Percentiles rank a stretch among this genome's conserved stretches.
Conservation (phyloP, 2,797 vertebrate species). For the Enteromius unitaeniatus region DNA sequence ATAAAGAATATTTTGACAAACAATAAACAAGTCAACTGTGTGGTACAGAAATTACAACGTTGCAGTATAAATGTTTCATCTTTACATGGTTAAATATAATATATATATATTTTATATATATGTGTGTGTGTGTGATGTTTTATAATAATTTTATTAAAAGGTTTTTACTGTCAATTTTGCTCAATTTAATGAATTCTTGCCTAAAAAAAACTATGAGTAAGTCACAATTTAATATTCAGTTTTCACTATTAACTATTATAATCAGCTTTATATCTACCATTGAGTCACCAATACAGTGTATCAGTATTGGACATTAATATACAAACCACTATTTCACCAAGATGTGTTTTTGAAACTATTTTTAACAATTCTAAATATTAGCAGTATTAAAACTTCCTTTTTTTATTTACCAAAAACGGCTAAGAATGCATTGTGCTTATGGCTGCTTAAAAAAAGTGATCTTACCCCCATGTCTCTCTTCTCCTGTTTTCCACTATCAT, state of each 20-base stretch:
- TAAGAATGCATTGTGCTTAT: neutral
- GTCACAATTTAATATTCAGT: neutral
- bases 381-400: too few species aligned
- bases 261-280: neutral
- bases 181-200: neutral
- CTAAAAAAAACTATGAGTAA: neutral
- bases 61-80: neutral
- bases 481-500: conserved; percentile 17
- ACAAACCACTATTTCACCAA: neutral
- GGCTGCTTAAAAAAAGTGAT: neutral
- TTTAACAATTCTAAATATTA: neutral
- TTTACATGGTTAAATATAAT: neutral
- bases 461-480: neutral
- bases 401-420: neutral
- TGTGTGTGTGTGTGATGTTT: too few species aligned
- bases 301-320: neutral
- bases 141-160: too few species aligned
- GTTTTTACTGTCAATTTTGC: neutral
- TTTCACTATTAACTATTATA: neutral
- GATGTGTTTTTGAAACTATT: neutral
- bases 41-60: neutral
- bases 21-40: neutral
- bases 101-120: too few species aligned
- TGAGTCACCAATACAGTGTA: neutral
- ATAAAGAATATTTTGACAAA: neutral